Evolutionary conservation across 1,140 invertebrate species (phyloP).

Genomic region (Tetramorium alpestre): DNA sequence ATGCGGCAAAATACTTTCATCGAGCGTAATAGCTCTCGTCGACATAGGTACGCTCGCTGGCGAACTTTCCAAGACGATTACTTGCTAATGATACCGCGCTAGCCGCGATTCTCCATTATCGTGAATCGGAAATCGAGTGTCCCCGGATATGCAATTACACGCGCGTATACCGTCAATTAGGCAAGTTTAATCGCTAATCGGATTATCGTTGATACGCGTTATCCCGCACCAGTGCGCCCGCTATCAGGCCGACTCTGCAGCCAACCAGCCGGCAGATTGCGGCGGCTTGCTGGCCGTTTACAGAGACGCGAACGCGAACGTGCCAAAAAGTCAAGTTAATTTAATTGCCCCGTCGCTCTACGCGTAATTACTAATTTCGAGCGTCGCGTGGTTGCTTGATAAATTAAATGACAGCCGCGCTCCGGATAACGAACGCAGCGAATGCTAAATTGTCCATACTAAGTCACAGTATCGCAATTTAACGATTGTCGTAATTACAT

Average conservation of each 20-base stretch:
- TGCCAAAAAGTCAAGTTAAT: conserved; percentile 65
- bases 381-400: neutral
- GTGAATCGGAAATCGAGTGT: conserved; percentile 57
- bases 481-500: conserved; percentile 28
- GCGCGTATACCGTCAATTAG: conserved; percentile 70
- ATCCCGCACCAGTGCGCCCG: conserved; percentile 44
- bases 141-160: conserved; percentile 65
- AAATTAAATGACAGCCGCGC: conserved; percentile 39
- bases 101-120: conserved; percentile 61
- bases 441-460: neutral
- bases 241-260: neutral
- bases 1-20: conserved; percentile 10
- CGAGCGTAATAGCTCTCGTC: neutral
- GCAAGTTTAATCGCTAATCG: conserved; percentile 73
- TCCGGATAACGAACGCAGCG: conserved; percentile 11
- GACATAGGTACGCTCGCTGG: neutral
- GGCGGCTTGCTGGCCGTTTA: neutral
- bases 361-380: conserved; percentile 61
- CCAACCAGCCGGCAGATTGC: neutral
- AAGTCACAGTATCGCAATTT: conserved; percentile 15
- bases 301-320: neutral
- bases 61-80: conserved; percentile 58
- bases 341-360: conserved; percentile 47
- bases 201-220: conserved; percentile 71
- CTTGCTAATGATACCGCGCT: conserved; percentile 19